Evolutionary conservation across 2,888 invertebrate genomes (phyloP).

Genomic region (Clanis bilineata): DNA sequence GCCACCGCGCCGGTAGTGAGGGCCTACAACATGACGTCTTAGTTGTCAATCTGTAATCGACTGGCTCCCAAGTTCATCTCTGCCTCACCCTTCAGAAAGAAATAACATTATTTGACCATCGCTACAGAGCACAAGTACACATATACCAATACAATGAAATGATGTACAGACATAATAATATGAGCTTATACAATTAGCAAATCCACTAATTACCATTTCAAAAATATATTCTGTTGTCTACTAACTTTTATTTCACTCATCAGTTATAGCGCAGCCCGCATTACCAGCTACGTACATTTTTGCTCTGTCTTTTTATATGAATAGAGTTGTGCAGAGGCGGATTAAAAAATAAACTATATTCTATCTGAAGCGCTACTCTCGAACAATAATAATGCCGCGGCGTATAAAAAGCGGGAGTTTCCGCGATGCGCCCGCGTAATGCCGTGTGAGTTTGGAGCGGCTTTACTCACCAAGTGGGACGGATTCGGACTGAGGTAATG

Average conservation of each 20-base stretch:
- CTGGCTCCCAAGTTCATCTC: no score
- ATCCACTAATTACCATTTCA: neutral
- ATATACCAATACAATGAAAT: no score
- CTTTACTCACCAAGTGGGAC: conserved; percentile 1
- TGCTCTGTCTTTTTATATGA: neutral
- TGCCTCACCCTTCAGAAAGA: no score
- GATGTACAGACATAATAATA: no score
- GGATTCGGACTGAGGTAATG: neutral
- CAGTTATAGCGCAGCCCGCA: neutral
- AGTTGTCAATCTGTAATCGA: no score
- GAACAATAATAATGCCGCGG: conserved; percentile 15
- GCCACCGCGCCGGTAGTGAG: no score
- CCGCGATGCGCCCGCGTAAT: conserved; percentile 11
- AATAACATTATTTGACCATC: no score
- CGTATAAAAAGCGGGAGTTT: conserved; percentile 7
- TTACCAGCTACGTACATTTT: neutral
- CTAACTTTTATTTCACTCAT: neutral
- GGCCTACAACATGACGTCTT: no score
- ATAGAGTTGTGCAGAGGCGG: neutral
- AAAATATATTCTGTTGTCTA: neutral
- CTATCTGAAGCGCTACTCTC: conserved; percentile 9
- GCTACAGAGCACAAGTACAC: no score
- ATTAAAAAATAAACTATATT: conserved; percentile 14
- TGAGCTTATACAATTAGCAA: no score
- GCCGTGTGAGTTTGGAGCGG: conserved; percentile 10